Evolutionary conservation across 2,888 invertebrate genomes (phyloP).

Genomic region (Nymphalis polychloros): DNA sequence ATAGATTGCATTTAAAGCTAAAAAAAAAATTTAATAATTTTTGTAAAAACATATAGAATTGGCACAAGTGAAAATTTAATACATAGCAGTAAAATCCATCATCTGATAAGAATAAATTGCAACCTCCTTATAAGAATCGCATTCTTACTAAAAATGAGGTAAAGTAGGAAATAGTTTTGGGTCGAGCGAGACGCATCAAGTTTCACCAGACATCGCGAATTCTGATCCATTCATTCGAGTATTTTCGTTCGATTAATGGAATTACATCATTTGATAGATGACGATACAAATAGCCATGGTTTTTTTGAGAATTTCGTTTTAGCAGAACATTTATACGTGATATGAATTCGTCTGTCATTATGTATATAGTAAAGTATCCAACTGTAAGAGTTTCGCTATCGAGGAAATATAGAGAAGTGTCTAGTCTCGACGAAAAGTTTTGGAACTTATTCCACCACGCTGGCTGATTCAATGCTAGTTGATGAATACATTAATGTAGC

Average conservation of each 20-base stretch:
- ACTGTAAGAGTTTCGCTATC: no score
- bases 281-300: neutral
- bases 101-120: neutral
- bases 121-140: neutral
- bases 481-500: no score
- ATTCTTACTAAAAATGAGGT: neutral
- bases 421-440: no score
- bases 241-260: constrained; percentile 2
- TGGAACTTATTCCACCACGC: no score
- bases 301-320: no score
- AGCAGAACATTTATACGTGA: no score
- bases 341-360: no score
- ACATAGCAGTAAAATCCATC: neutral
- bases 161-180: constrained; percentile 22
- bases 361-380: no score
- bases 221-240: constrained; percentile 4
- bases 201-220: constrained; percentile 24
- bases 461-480: no score
- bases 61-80: neutral
- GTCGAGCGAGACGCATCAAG: constrained; percentile 20
- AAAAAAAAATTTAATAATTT: no score
- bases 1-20: no score
- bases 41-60: neutral
- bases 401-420: no score
- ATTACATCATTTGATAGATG: constrained; percentile 1